Evolutionary conservation across 2,113 vertebrate species (phyloP).

Genomic region (Rhadina sibilatrix): DNA sequence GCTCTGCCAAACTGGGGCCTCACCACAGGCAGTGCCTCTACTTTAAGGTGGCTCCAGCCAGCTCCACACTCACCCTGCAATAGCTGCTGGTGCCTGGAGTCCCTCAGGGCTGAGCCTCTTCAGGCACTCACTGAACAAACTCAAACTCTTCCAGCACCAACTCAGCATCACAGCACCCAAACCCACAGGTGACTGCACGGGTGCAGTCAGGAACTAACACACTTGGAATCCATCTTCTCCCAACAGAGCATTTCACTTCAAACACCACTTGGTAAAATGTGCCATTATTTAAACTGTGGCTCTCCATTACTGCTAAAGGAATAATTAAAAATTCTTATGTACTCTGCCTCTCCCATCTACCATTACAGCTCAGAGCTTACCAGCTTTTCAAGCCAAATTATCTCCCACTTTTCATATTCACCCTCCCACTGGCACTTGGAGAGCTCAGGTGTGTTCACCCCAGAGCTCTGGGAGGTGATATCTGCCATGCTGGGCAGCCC

Average conservation of each 20-base stretch:
- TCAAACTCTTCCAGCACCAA: background rate
- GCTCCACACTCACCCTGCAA: rapidly evolving
- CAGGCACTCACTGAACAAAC: background rate
- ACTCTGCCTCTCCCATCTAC: background rate
- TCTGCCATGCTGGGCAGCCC: background rate
- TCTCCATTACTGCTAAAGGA: background rate
- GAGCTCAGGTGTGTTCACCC: background rate
- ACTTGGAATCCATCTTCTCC: background rate
- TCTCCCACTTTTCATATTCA: background rate
- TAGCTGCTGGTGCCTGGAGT: background rate
- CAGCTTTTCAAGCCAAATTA: background rate
- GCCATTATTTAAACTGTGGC: background rate
- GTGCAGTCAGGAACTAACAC: background rate
- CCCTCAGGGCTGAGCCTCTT: background rate
- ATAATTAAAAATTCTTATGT: background rate
- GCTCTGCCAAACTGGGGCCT: background rate
- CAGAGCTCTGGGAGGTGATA: background rate
- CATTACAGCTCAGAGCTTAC: background rate
- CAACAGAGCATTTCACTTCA: background rate
- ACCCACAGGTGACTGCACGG: background rate
- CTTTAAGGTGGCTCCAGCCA: background rate
- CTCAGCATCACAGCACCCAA: background rate
- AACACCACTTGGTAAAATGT: background rate
- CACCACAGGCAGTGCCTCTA: rapidly evolving
- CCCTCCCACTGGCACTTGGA: rapidly evolving